Evolutionary conservation across 2,113 vertebrate genomes (phyloP), one percentile per base, ranked within the genome.

Genomic region (Prionailurus bengalensis): DNA sequence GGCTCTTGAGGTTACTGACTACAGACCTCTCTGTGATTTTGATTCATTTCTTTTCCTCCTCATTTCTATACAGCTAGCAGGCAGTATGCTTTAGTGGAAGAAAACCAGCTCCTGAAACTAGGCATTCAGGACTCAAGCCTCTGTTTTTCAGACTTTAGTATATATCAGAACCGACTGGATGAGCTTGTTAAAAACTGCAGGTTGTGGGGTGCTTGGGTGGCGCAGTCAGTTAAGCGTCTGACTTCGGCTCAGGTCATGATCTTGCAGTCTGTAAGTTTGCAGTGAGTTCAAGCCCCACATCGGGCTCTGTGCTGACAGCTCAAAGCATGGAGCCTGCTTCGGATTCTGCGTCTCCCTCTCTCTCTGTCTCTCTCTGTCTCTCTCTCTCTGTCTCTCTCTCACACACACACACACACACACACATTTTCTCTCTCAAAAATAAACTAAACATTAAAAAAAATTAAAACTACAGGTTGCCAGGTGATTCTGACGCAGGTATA

Each of bases 111-210:
- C 94, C 29, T 36, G 15, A 84, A 91, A 55, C 5, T 31, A 80
- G 51, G 33, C 17, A 85, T 93, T 87, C 8, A 68, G 15, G 1
- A 86, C 23, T 42, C 16, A 61, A 8, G 25, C 7, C 23, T 89
- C n/a, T 96, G 45, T 92, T 82, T 76, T 76, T 89, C 33, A 85
- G 23, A 96, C 23, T 89, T 55, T 13, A 71, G 8, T 53, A 51
- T 61, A 8, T 29, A 51, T 87, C 61, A 96, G 45, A 84, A 84
- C 21, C 27, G 36, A 45, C 27, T 33, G n/a, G 29, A 94, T 29
- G 23, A 74, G 25, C 17, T 53, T 58, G n/a, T 89, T 91, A 88
- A 93, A 91, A 76, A 93, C 58, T 45, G 2, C 1, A 78, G 16
- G 5, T 33, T 89, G n/a, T 42, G 7, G 58, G 58, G 58, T 9